These are phyloP conservation scores for Brachyhypopomus gauderio DNA, from an alignment of 2,113 vertebrate genomes.

Conservation along the genomic window DNA sequence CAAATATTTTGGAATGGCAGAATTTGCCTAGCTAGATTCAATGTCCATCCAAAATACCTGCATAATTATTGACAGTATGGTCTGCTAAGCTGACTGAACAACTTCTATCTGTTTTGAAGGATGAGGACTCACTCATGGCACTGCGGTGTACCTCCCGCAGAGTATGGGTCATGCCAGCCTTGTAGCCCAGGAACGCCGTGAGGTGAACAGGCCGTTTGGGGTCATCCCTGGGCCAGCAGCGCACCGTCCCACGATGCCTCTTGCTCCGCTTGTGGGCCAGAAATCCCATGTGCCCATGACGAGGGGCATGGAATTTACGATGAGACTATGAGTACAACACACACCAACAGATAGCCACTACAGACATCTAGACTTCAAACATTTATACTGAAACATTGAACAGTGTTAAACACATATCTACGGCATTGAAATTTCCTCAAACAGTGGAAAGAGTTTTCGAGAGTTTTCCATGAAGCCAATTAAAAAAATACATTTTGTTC, in stretches of 20 bases:
- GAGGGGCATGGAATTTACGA: conserved; percentile 95
- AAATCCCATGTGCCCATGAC: conserved; percentile 95
- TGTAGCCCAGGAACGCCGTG: conserved; percentile 95
- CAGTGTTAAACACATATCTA: not conserved
- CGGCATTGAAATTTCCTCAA: too few relatives aligned
- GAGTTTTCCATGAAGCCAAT: not conserved
- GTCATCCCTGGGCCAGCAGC: conserved; percentile 97
- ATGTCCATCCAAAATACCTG: not conserved
- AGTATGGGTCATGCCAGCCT: conserved; percentile 98
- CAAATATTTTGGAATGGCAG: too few relatives aligned
- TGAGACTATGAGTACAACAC: conserved; percentile 81
- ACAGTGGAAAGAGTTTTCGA: not conserved
- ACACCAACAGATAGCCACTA: not conserved
- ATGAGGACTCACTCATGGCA: conserved; percentile 88
- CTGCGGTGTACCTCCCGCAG: conserved; percentile 94
- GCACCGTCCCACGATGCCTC: conserved; percentile 91
- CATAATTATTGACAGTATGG: not conserved
- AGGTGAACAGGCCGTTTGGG: conserved; percentile 91
- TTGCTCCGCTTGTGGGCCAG: conserved; percentile 91
- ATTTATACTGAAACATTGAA: not conserved
- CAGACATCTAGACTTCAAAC: not conserved
- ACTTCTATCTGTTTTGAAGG: not conserved
- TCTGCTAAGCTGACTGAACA: not conserved
- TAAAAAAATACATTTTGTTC: not conserved
- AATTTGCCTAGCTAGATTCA: not conserved